These are phyloP conservation scores for Aptenodytes forsteri DNA, from an alignment of 2,113 vertebrate species.

Conservation along the genomic window DNA sequence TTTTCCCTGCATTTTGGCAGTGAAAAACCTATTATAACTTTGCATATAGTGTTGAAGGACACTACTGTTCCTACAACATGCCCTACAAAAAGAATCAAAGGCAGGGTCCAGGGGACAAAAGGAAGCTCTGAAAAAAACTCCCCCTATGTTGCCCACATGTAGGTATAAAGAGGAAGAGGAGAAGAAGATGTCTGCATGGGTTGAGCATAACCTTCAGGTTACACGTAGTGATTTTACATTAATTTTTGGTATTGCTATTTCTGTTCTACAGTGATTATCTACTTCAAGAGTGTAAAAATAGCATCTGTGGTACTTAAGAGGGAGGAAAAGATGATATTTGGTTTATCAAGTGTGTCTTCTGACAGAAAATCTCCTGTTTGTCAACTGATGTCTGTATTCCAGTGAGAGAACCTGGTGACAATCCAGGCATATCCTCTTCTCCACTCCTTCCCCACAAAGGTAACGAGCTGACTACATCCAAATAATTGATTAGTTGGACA, in stretches of 20 bases:
- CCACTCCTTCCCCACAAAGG: neutral
- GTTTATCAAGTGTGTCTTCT: conserved; percentile 13
- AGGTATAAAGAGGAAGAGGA: neutral
- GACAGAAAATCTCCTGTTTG: neutral
- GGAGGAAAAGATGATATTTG: neutral
- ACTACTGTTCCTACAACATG: neutral
- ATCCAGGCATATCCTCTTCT: neutral
- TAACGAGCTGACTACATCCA: neutral
- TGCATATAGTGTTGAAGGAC: neutral
- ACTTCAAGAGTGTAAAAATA: conserved; percentile 35
- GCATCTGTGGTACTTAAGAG: neutral
- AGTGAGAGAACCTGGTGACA: neutral
- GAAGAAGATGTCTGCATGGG: neutral
- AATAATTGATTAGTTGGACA: neutral
- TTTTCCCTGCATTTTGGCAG: neutral
- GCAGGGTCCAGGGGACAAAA: neutral
- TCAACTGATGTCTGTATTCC: neutral
- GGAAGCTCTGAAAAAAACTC: neutral
- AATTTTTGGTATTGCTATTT: conserved; percentile 19
- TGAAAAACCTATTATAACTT: neutral
- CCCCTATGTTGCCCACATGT: neutral
- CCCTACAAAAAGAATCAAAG: neutral
- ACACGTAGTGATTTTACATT: neutral
- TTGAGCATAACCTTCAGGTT: neutral
- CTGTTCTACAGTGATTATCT: conserved; percentile 18